phyloP scores from a whole-genome alignment of 2,113 vertebrate species.

The Bungarus multicinctus region DNA sequence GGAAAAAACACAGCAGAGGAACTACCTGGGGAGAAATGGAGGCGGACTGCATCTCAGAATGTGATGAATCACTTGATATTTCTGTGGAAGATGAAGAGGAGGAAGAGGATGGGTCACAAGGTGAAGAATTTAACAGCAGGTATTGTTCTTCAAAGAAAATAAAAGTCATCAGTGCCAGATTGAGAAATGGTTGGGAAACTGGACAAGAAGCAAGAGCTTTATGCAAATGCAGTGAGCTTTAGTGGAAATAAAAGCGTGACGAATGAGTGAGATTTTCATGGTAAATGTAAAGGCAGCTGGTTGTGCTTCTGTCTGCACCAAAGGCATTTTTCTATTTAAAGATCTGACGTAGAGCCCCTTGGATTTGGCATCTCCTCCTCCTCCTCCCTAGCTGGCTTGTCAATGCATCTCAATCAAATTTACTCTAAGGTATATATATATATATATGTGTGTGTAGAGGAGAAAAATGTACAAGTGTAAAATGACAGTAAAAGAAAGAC shows the following conservation, averaged over 20 bases:
- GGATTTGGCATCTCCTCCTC: slow-evolving; percentile 53
- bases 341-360: slow-evolving; percentile 48
- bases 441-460: slow-evolving; percentile 24
- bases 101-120: slow-evolving; percentile 57
- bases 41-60: slow-evolving; percentile 65
- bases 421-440: slow-evolving; percentile 28
- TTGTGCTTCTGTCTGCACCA: slow-evolving; percentile 36
- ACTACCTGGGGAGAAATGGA: slow-evolving; percentile 63
- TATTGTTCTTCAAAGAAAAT: slow-evolving; percentile 41
- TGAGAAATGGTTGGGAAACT: neutral
- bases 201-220: neutral
- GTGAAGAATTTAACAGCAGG: slow-evolving; percentile 83
- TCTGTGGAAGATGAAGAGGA: slow-evolving; percentile 27
- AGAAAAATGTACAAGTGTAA: slow-evolving; percentile 10
- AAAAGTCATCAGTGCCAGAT: neutral
- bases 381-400: slow-evolving; percentile 23
- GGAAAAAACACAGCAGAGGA: slow-evolving; percentile 52
- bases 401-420: slow-evolving; percentile 45
- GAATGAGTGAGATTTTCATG: neutral
- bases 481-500: neutral
- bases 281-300: slow-evolving; percentile 23
- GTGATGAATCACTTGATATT: slow-evolving; percentile 59
- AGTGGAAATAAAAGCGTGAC: neutral
- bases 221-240: neutral
- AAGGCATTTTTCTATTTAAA: slow-evolving; percentile 60